Base-by-base conservation (phyloP, 2,113 vertebrate species). In the Elanoides forficatus region DNA sequence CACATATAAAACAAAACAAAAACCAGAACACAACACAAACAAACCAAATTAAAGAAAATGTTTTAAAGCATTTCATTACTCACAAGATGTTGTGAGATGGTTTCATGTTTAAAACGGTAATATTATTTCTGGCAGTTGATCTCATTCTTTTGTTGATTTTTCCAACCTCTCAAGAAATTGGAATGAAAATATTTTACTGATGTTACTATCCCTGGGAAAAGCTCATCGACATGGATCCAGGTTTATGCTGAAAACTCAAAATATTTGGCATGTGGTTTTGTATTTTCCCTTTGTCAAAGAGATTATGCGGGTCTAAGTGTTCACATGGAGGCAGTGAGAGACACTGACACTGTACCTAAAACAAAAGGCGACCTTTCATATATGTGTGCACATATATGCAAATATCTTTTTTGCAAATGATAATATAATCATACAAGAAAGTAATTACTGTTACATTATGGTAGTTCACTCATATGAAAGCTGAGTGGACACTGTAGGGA, bases 121-220 rank as follows among this genome's bases (percentile, higher is more conserved):
- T 98, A 96, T 98, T 98, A 96, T 97, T 98, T 96, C 95, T 98
- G 98, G 98, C 98, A 97, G 73, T 71, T 6, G 21, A 72, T 96
- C 59, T 92, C 75, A 85, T 96, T 95, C 96, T 90, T 94, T 92
- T 97, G 96, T 97, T 98, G 97, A 95, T 97, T 97, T 97, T 98
- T 98, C 97, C 96, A 96, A 94, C 59, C 93, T 96, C 97, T 97
- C 95, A 96, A 96, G 96, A 97, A 97, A 96, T 66, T 95, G 95
- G 93, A 98, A 97, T 96, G 93, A 97, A 97, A 98, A 97, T 93
- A 96, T 96, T 98, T 97, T 91, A 94, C 70, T 65, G n/a, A 89
- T 93, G 88, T 97, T 97, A 96, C 93, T 94, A 87, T 96, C 87
- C 90, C 73, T 91, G 96, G 88, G 86, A 94, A 96, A 94, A 79